Conservation (phyloP, 2,113 vertebrate genomes). For the Pelecanus crispus region DNA sequence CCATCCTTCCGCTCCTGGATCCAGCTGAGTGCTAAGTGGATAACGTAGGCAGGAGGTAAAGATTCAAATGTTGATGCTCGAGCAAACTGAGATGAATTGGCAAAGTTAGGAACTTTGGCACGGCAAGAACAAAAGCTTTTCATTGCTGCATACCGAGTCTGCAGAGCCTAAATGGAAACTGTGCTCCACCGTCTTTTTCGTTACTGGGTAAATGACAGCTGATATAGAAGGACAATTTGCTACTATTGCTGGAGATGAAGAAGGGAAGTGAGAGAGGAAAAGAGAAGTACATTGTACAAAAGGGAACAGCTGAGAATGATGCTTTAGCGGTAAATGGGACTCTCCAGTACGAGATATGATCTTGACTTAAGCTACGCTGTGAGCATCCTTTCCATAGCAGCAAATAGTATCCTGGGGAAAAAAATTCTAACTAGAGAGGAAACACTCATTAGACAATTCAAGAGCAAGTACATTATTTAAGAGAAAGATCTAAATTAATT, state of each 20-base stretch:
- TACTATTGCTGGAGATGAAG: not conserved
- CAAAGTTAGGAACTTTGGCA: not conserved
- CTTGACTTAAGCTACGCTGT: not conserved
- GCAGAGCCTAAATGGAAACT: not conserved
- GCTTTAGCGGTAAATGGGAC: not conserved
- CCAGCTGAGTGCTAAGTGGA: not conserved
- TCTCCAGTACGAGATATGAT: not conserved
- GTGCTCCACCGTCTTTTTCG: not conserved
- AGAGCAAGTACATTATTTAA: not conserved
- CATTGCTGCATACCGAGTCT: not conserved
- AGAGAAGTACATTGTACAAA: not conserved
- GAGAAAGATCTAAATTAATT: not conserved
- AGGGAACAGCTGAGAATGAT: not conserved
- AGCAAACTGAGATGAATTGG: not conserved
- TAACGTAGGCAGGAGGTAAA: not conserved
- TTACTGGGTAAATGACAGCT: not conserved
- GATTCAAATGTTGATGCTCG: not conserved
- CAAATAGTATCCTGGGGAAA: not conserved
- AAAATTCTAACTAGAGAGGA: not conserved
- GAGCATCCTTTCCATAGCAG: not conserved
- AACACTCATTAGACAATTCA: not conserved
- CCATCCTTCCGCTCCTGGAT: not conserved
- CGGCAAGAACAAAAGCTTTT: not conserved
- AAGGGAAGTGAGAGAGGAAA: not conserved
- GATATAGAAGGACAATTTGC: not conserved